Base-by-base conservation (phyloP, 2,888 invertebrate species). In the Agrotis ipsilon region DNA sequence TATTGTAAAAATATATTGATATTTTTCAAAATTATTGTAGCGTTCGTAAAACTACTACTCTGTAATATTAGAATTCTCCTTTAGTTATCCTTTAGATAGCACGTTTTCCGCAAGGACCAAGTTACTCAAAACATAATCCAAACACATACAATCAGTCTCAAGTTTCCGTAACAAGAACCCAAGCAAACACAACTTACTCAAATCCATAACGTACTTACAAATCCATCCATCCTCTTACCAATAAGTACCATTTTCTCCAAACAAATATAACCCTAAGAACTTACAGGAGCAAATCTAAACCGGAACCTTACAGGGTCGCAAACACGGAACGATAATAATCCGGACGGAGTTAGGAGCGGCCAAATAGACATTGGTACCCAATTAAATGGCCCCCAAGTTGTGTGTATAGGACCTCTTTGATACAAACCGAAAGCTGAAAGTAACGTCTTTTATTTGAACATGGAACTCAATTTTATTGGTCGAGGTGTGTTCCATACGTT, bases 341-440 rank as follows among this genome's bases (percentile, higher is more conserved):
- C 87, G 84, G 86, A 69, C 78, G 18, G 43, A 72, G 57, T 77
- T 77, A 72, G 78, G 84, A 80, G 82, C 81, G 87, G 82, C 88
- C 91, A 91, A 89, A 92, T 90, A 93, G 89, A 93, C 90, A 89
- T 88, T 87, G 86, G 88, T 86, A 89, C 92, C 93, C 93, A 94
- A 94, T 94, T 94, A 94, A 93, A 94, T 93, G 92, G 90, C 86
- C 87, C 86, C 84, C 86, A 84, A 86, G 87, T 85, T 94, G 94
- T 94, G 88, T 93, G 89, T 83, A 88, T 91, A 94, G 94, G 94
- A 93, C 89, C 32, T 80, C 75, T 84, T 82, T 86, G 88, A 88
- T 87, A 88, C 80, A 75, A 68, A 77, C 32, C 32, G 32, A 32
- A 24, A 32, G 67, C 46, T 57, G 24, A 45, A 16, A 13, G 81